Base-by-base conservation (phyloP, 1,140 invertebrate genomes). In the Akabosia matsudoensis region DNA sequence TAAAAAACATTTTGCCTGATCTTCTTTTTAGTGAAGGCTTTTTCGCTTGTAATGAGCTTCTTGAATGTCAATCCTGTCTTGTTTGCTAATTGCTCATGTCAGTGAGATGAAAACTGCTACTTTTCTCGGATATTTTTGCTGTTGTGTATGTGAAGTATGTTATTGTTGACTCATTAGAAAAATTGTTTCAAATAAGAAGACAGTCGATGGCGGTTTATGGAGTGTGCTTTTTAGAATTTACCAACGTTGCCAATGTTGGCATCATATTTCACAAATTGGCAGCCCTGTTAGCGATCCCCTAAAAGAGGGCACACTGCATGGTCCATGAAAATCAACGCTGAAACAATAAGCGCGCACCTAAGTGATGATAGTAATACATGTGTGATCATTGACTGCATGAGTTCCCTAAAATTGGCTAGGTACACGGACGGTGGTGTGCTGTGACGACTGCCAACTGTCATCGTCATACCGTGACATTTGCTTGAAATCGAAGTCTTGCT, bases 41-140 rank as follows among this genome's bases (percentile, higher is more conserved):
- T 45, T 45, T 45, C 7, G 7, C 7, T 45, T 45, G 37, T 45
- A 45, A 45, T 45, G 37, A 45, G 37, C 37, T 45, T 67, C 61
- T 67, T 67, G 13, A 67, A 28, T 67, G 61, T 67, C 54, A 56
- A 45, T 45, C 7, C 61, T 30, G 13, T 67, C 30, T 22, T 31
- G 22, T 67, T 31, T 67, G 61, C 61, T 67, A 67, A 67, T 67
- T 67, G 61, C 61, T 31, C 24, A 67, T 67, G 61, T 67, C 61
- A 67, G 31, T 16, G 28, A 30, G 4, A 22, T 61, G 7, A 61
- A 61, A 16, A 22, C 37, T 45, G 24, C 54, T 61, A 61, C n/a
- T 4, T 61, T 45, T 45, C 37, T 18, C 37, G 7, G n/a, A 10
- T 45, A 45, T 45, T 45, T 7, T 45, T 45, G 18, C 18, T 45